Base-by-base conservation (phyloP, 2,797 vertebrate species). In the Apogon hyalosoma region DNA sequence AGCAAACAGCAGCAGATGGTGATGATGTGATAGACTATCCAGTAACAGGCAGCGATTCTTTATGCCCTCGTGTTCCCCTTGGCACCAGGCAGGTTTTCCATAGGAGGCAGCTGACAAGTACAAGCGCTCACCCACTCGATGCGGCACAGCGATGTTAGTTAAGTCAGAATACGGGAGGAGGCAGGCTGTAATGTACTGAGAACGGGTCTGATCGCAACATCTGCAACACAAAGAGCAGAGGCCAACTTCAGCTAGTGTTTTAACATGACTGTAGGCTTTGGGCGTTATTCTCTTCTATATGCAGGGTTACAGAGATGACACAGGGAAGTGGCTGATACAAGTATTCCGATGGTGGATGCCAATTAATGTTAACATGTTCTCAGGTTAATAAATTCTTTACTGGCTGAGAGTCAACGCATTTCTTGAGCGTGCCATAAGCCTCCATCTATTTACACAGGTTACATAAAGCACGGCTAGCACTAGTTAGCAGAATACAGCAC, bases 31-130 rank as follows among this genome's bases (percentile, higher is more conserved):
- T 8, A 41, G 50, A 63, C 62, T 39, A 61, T 74, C 6, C 43
- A 75, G 73, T 80, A 78, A 48, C 69, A 75, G 51, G 55, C 66
- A 63, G 67, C 61, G 40, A 19, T 78, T 80, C 47, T 61, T 62
- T 55, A 38, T 76, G 85, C 41, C 77, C 80, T 85, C 69, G 47
- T 71, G 48, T 62, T 88, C 77, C 87, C 82, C 80, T 90, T 85
- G 73, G 80, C 57, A 56, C 63, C 57, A 46, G 46, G 55, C 57
- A 61, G 53, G 10, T 73, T 82, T 78, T 64, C 36, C 39, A 56
- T 56, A 50, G 72, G 64, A 63, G 51, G 42, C 41, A 54, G 48
- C 49, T 74, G 74, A 84, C 82, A 70, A 68, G 68, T 51, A 51
- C 50, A 45, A 41, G 65, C 49, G 16, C 66, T 52, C 64, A 69